Percentiles rank a stretch among this genome's conserved stretches.
These are phyloP conservation scores for Anableps anableps DNA, from an alignment of 2,797 vertebrate species.

Conservation along the genomic window DNA sequence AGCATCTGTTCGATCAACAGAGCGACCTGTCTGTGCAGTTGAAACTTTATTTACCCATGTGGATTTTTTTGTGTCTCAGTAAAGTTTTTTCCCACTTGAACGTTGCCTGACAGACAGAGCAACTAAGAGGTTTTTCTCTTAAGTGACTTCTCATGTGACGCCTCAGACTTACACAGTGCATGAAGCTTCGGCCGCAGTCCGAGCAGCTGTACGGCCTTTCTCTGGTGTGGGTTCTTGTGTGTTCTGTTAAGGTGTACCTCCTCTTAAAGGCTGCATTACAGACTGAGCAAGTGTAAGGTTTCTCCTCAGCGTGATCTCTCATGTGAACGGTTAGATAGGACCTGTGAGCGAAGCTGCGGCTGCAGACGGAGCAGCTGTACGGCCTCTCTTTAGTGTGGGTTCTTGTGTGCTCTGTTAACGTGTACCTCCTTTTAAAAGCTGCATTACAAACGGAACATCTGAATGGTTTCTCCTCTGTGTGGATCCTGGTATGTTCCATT, in stretches of 20 bases:
- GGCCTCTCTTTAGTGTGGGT: constrained; percentile 6
- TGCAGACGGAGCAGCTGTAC: constrained; percentile 5
- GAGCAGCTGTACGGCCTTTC: constrained; percentile 19
- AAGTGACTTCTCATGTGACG: constrained; percentile 10
- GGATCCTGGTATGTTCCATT: neutral
- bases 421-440: constrained; percentile 11
- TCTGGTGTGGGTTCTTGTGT: neutral
- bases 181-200: neutral
- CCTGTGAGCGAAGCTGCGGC: neutral
- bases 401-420: constrained; percentile 8
- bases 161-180: neutral
- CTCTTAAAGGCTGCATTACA: neutral
- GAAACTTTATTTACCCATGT: neutral
- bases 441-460: constrained; percentile 1
- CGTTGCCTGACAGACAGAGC: neutral
- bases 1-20: neutral
- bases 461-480: constrained; percentile 6
- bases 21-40: neutral
- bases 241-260: neutral
- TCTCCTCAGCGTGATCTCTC: neutral
- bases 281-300: neutral
- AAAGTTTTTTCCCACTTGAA: constrained; percentile 35
- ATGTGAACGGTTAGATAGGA: neutral
- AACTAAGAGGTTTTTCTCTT: constrained; percentile 9
- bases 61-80: constrained; percentile 15